phyloP scores from a whole-genome alignment of 2,888 invertebrate genomes.

The Ophioninae sp. region DNA sequence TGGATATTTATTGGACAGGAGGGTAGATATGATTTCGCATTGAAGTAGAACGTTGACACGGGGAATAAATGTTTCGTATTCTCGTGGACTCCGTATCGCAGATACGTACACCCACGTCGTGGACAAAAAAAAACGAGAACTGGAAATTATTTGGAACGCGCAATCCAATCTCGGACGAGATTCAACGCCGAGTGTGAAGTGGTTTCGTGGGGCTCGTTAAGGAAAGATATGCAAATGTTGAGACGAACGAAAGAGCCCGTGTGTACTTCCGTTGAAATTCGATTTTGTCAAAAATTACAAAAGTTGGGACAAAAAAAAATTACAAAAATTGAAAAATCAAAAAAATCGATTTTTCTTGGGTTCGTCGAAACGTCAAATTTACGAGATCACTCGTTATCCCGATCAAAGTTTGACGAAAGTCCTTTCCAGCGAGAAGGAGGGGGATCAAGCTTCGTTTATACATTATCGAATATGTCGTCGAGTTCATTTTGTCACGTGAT shows the following conservation, averaged over 20 bases:
- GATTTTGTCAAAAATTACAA: not conserved
- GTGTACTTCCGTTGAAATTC: conserved; percentile 11
- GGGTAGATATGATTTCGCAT: conserved; percentile 37
- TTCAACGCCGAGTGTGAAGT: conserved; percentile 41
- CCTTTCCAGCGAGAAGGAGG: too few relatives aligned
- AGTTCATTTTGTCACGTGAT: conserved; percentile 51
- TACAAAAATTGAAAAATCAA: not conserved
- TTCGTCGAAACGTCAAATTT: too few relatives aligned
- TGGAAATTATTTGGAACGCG: conserved; percentile 57
- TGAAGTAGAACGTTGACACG: conserved; percentile 43
- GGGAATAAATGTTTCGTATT: conserved; percentile 5
- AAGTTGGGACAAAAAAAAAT: not conserved
- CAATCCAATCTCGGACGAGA: conserved; percentile 56
- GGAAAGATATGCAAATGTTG: conserved; percentile 54
- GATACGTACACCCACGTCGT: conserved; percentile 33
- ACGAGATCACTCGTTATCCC: not conserved
- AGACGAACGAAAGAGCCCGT: not conserved
- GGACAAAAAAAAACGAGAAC: conserved; percentile 15
- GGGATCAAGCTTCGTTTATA: conserved; percentile 50
- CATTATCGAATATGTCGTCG: conserved; percentile 59
- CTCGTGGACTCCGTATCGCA: conserved; percentile 6
- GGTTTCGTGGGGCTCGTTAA: conserved; percentile 49
- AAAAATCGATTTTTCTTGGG: too few relatives aligned
- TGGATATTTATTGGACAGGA: not conserved
- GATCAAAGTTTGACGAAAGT: conserved; percentile 10